phyloP scores from a whole-genome alignment of 2,888 invertebrate species.

The Athripsodes cinereus region DNA sequence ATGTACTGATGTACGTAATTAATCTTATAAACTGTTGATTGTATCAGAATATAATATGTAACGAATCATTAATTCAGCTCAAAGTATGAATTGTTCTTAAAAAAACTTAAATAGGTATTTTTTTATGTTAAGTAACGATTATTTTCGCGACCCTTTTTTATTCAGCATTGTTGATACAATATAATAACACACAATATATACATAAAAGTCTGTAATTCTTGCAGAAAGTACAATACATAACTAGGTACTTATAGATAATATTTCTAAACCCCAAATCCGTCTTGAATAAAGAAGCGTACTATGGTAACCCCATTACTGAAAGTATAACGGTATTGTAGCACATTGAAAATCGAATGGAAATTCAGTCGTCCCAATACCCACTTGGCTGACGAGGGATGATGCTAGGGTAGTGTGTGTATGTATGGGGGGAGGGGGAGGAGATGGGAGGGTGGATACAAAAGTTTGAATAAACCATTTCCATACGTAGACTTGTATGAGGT shows the following conservation, averaged over 20 bases:
- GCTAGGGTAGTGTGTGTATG: too few relatives aligned
- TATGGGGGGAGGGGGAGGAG: conserved; percentile 5
- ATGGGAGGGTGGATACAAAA: too few relatives aligned
- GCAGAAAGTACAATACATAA: too few relatives aligned
- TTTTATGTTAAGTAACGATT: too few relatives aligned
- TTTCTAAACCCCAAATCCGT: conserved; percentile 4
- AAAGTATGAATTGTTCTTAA: too few relatives aligned
- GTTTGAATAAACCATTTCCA: conserved; percentile 28
- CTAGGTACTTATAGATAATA: neutral
- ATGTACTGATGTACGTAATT: too few relatives aligned
- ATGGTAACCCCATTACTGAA: conserved; percentile 9
- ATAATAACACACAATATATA: too few relatives aligned
- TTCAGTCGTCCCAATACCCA: conserved; percentile 26
- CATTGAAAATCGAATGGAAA: conserved; percentile 25
- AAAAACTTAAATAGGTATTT: too few relatives aligned
- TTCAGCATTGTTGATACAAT: neutral
- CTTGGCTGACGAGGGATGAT: too few relatives aligned
- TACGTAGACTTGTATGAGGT: conserved; percentile 18
- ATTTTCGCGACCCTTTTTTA: neutral
- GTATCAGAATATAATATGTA: too few relatives aligned
- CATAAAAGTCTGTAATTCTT: conserved; percentile 7
- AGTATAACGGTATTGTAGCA: conserved; percentile 25
- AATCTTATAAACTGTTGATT: too few relatives aligned
- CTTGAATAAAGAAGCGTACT: neutral
- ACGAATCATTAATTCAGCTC: too few relatives aligned